Conservation (phyloP, 2,113 vertebrate species). For the Felis chaus region DNA sequence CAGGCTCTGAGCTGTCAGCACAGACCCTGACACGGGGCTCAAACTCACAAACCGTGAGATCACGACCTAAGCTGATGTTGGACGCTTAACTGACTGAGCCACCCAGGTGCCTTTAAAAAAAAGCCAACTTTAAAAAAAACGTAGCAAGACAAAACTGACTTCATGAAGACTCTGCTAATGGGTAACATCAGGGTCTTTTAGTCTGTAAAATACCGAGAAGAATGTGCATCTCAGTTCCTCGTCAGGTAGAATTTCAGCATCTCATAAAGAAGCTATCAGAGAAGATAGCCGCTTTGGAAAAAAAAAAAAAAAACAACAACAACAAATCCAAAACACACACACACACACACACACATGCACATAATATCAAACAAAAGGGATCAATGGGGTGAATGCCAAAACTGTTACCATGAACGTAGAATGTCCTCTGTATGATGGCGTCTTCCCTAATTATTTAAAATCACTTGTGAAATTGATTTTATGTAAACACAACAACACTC, state of each 20-base stretch:
- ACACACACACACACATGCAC: not conserved
- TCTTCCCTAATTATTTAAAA: conserved; percentile 86
- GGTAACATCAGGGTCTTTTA: conserved; percentile 22
- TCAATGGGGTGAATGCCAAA: conserved; percentile 55
- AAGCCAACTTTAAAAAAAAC: not conserved
- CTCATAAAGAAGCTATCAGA: conserved; percentile 58
- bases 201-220: conserved; percentile 7
- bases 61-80: no score
- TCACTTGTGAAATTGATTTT: conserved; percentile 88
- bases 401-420: conserved; percentile 69
- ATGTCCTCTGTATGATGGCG: conserved; percentile 72
- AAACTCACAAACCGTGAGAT: no score
- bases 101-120: no score
- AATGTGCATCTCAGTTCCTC: conserved; percentile 25
- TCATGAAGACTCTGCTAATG: not conserved
- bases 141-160: not conserved
- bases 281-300: not conserved
- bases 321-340: not conserved
- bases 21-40: no score
- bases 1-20: no score
- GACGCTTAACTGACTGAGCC: no score
- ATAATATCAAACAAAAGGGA: conserved; percentile 56
- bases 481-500: conserved; percentile 84
- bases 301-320: not conserved
- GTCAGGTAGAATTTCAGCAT: conserved; percentile 16